Evolutionary conservation across 2,888 invertebrate genomes (phyloP).

Genomic region (Aphrophora alni): DNA sequence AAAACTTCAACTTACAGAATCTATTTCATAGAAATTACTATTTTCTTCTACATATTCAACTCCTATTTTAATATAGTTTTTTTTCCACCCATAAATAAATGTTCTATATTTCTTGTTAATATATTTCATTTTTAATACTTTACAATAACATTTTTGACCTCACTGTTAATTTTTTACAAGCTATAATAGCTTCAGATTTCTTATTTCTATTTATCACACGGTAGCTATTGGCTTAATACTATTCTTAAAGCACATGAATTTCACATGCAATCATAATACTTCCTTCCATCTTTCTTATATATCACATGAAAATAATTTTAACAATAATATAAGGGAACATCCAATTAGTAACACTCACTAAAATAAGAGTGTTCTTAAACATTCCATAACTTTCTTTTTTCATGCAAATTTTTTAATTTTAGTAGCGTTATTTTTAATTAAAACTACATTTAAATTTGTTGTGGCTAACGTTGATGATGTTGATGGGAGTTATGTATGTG

Average conservation of each 20-base stretch:
- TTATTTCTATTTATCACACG: neutral
- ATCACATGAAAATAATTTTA: neutral
- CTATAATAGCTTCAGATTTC: neutral
- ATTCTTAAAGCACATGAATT: neutral
- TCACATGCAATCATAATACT: neutral
- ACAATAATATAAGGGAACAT: neutral
- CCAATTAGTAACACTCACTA: neutral
- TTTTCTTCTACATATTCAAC: neutral
- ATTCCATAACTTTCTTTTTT: neutral
- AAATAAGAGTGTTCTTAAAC: neutral
- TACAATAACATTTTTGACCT: neutral
- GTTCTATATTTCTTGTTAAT: neutral
- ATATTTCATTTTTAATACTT: neutral
- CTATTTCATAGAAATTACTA: constrained; percentile 8
- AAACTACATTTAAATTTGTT: neutral
- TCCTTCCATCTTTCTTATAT: neutral
- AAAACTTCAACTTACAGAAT: neutral
- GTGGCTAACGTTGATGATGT: constrained; percentile 39
- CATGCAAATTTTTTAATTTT: neutral
- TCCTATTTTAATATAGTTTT: constrained; percentile 15
- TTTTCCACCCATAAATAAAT: neutral
- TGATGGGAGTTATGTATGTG: constrained; percentile 70
- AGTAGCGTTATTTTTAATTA: neutral
- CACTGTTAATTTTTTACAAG: constrained; percentile 1
- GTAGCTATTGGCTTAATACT: constrained; percentile 2